Conservation (phyloP, 2,888 invertebrate species). For the Scaptomyza parva region DNA sequence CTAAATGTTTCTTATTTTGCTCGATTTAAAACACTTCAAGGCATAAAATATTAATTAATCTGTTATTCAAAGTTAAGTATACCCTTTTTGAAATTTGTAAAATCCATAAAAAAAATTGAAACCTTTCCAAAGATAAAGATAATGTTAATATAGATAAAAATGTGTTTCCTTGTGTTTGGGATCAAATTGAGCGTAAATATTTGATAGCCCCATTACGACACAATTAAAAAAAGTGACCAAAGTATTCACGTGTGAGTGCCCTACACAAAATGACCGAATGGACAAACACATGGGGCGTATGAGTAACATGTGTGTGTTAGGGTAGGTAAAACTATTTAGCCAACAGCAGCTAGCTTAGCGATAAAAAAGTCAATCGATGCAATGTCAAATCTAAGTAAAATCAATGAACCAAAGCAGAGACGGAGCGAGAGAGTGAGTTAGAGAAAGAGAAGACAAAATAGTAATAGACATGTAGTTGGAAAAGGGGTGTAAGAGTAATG, state of each 20-base stretch:
- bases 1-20: too few species aligned
- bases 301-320: slow-evolving; percentile 28
- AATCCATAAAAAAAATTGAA: too few species aligned
- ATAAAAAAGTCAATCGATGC: slow-evolving; percentile 69
- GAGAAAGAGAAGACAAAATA: background rate
- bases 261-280: slow-evolving; percentile 41
- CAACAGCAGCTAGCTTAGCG: slow-evolving; percentile 11
- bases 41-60: too few species aligned
- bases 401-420: slow-evolving; percentile 8
- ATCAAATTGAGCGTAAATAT: slow-evolving; percentile 69
- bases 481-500: slow-evolving; percentile 17
- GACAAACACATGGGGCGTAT: slow-evolving; percentile 27
- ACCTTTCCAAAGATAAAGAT: too few species aligned
- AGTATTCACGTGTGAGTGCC: too few species aligned
- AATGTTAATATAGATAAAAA: too few species aligned
- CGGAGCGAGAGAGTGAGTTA: too few species aligned
- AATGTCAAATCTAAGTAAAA: slow-evolving; percentile 58
- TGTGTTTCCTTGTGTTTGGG: too few species aligned
- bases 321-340: slow-evolving; percentile 19
- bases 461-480: slow-evolving; percentile 2
- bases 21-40: too few species aligned
- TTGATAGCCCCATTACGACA: slow-evolving; percentile 60
- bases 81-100: too few species aligned
- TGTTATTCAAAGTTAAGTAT: too few species aligned
- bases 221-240: slow-evolving; percentile 52